Percentiles rank a stretch among this genome's conserved stretches.
These are phyloP conservation scores for Cladopsammia gracilis DNA, from an alignment of 64 coral and sea anemone genomes.

Conservation along the genomic window DNA sequence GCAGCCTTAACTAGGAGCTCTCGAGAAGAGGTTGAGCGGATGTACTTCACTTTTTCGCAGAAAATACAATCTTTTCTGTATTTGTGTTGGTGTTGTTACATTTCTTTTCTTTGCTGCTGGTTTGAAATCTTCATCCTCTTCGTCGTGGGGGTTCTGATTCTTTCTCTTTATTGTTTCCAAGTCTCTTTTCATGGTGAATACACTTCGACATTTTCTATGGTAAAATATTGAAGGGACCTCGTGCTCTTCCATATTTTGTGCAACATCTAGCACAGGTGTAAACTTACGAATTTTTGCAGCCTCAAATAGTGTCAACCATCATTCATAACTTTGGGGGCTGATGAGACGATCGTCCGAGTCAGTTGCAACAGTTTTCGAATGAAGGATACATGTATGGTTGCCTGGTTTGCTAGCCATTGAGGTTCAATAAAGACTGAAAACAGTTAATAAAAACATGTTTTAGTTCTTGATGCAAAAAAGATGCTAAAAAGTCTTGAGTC, in stretches of 20 bases:
- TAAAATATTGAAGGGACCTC: slow-evolving; percentile 56
- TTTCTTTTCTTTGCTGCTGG: slow-evolving; percentile 8
- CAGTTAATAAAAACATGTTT: slow-evolving; percentile 41
- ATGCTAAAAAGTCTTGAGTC: slow-evolving; percentile 5
- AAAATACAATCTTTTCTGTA: slow-evolving; percentile 34
- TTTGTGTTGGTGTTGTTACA: slow-evolving; percentile 7
- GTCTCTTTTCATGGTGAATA: slow-evolving; percentile 66
- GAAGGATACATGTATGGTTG: slow-evolving; percentile 45
- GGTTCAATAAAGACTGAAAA: slow-evolving; percentile 13
- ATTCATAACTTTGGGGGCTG: slow-evolving; percentile 58
- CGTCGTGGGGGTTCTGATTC: slow-evolving; percentile 15
- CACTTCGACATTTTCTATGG: slow-evolving; percentile 57
- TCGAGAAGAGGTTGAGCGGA: background rate
- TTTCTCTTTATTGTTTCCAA: slow-evolving; percentile 62
- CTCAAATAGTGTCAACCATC: slow-evolving; percentile 46
- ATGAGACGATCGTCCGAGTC: slow-evolving; percentile 46
- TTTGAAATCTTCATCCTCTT: slow-evolving; percentile 31
- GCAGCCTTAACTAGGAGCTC: slow-evolving; percentile 14
- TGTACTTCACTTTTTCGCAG: slow-evolving; percentile 17
- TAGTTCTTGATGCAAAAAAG: slow-evolving; percentile 45
- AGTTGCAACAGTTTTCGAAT: slow-evolving; percentile 55
- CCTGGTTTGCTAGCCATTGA: slow-evolving; percentile 53
- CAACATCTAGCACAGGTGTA: slow-evolving; percentile 32
- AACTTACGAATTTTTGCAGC: slow-evolving; percentile 33
- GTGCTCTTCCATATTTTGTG: slow-evolving; percentile 49